A percentile compares a stretch with the other conserved stretches of the same genome.
Conservation (phyloP, 2,888 invertebrate genomes). For the Chromoteleia sp. region DNA sequence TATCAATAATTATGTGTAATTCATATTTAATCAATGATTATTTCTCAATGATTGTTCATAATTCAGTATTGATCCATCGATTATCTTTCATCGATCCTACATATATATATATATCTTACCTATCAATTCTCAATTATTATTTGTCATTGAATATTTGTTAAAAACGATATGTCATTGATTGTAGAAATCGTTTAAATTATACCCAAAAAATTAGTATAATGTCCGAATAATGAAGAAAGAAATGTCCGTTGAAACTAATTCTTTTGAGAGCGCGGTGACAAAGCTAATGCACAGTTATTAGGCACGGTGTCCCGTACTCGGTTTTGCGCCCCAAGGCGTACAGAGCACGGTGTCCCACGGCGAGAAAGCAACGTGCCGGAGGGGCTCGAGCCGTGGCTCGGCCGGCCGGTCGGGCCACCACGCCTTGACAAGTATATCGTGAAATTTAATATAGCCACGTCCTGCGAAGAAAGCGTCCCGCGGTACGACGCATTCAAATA, state of each 20-base stretch:
- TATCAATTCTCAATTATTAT: too few species aligned
- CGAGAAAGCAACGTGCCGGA: slow-evolving; percentile 74
- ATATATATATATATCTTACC: too few species aligned
- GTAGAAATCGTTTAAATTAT: too few species aligned
- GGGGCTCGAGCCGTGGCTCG: slow-evolving; percentile 72
- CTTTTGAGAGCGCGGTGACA: slow-evolving; percentile 79
- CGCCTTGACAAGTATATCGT: slow-evolving; percentile 82
- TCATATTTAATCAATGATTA: too few species aligned
- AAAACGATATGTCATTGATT: too few species aligned
- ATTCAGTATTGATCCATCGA: too few species aligned
- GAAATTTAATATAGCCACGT: slow-evolving; percentile 80
- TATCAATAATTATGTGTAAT: too few species aligned
- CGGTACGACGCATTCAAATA: slow-evolving; percentile 48
- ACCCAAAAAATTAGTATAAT: slow-evolving; percentile 11
- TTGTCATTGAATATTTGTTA: too few species aligned
- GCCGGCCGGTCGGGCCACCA: slow-evolving; percentile 71
- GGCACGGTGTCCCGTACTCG: slow-evolving; percentile 76
- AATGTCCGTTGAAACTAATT: slow-evolving; percentile 71
- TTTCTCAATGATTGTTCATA: too few species aligned
- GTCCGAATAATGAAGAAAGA: slow-evolving; percentile 50
- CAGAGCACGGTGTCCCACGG: slow-evolving; percentile 76
- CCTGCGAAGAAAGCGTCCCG: slow-evolving; percentile 67
- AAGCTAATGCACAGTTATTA: slow-evolving; percentile 83
- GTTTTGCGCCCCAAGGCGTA: slow-evolving; percentile 79
- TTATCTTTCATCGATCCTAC: too few species aligned